phyloP scores from a whole-genome alignment of 1,140 invertebrate genomes.

The Dreissena polymorpha region DNA sequence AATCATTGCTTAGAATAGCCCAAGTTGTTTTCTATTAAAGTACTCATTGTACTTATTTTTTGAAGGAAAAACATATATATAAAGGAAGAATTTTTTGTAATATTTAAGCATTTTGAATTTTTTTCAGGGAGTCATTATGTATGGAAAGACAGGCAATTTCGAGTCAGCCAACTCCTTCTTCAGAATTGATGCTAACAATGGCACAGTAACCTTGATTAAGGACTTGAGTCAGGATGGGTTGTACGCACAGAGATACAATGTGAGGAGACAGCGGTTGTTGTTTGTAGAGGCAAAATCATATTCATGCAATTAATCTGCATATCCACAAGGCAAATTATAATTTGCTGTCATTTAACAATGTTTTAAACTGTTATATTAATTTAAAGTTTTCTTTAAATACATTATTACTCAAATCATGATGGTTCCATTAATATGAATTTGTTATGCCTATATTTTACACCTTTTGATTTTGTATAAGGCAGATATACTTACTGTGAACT shows the following conservation, averaged over 20 bases:
- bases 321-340: no score
- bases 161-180: constrained; percentile 43
- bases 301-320: no score
- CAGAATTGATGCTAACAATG: constrained; percentile 29
- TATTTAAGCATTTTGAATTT: not conserved
- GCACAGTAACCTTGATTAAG: constrained; percentile 11
- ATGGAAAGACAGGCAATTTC: constrained; percentile 46
- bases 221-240: constrained; percentile 32
- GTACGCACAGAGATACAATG: constrained; percentile 25
- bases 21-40: no score
- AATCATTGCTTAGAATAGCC: no score
- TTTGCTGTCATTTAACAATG: no score
- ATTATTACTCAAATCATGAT: not conserved
- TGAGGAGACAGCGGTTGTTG: not conserved
- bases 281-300: no score
- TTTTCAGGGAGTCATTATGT: constrained; percentile 42
- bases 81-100: no score
- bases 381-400: no score
- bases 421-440: not conserved
- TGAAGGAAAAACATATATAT: no score
- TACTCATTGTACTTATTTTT: no score
- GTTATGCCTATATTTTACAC: not conserved
- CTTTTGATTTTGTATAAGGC: not conserved
- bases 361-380: no score
- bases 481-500: no score